Evolutionary conservation across 2,113 vertebrate species (phyloP), one percentile per base, ranked within the genome.

Genomic region (Zonotrichia leucophrys): DNA sequence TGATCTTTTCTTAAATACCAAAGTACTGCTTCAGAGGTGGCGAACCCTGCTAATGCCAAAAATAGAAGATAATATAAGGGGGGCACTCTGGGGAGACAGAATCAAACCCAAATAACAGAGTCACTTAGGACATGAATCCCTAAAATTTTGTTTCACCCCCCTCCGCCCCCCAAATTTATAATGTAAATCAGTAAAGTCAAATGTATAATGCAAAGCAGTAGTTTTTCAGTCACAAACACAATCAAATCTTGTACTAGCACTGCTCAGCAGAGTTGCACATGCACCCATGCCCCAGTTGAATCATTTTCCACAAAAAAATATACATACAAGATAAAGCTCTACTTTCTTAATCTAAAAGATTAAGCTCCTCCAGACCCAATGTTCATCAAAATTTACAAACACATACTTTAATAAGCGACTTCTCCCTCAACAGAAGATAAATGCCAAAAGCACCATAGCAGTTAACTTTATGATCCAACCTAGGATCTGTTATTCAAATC

Each of bases 141-240:
- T 58, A 35, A 83, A 52, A 69, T 75, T 46, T 20, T 72, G 20
- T 33, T 91, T 77, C 35, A 42, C 10, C 1, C 7, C 8, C 7
- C 1, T n/a, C n/a, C n/a, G n/a, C 5, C 28, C 52, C 28, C 52
- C 50, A 8, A 42, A 39, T 0, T 1, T 27, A 44, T 22, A 74
- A 50, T 2, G 9, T 50, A 82, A 69, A 75, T 68, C 47, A 70
- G n/a, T 46, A 50, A 50, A 68, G 44, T 12, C 41, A 92, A 64
- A 42, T 0, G 0, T 30, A 31, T 18, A 58, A 50, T 5, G 19
- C 35, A 80, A 87, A 67, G 35, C 46, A 66, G 17, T 41, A 55
- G 44, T 8, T 77, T 59, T 74, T 70, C 52, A 74, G 35, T 55
- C 76, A 94, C 4, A 28, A 84, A 70, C 5, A 15, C 27, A 85